These are phyloP conservation scores for Ips nitidus DNA, from an alignment of 1,140 invertebrate species.

Conservation along the genomic window DNA sequence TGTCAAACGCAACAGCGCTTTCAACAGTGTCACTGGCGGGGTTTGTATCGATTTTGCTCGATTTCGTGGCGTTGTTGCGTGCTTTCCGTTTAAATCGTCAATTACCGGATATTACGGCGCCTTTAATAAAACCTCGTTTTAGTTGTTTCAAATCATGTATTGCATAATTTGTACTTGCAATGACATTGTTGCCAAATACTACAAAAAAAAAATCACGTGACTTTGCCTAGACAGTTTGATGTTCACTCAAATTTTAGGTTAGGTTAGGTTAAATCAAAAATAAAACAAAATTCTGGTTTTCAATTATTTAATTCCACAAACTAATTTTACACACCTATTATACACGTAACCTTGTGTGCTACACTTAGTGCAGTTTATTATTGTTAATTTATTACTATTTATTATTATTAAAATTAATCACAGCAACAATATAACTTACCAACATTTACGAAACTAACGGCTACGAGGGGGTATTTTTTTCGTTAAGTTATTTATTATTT, in stretches of 20 bases:
- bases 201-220: no score
- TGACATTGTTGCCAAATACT: no score
- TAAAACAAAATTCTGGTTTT: no score
- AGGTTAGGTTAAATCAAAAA: no score
- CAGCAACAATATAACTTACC: slow-evolving; percentile 53
- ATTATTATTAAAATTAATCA: slow-evolving; percentile 51
- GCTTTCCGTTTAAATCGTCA: no score
- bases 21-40: not conserved
- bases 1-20: slow-evolving; percentile 14
- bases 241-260: no score
- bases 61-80: no score
- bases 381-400: not conserved
- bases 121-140: no score
- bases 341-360: slow-evolving; percentile 48
- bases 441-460: slow-evolving; percentile 45
- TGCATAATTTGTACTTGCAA: no score
- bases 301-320: slow-evolving; percentile 45
- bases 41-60: slow-evolving; percentile 8
- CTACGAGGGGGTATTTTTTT: slow-evolving; percentile 10
- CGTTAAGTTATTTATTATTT: not conserved
- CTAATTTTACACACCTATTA: slow-evolving; percentile 49
- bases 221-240: no score
- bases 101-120: no score
- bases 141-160: no score
- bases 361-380: slow-evolving; percentile 43